Conservation (phyloP, 2,797 vertebrate genomes). For the Tadarida brasiliensis region DNA sequence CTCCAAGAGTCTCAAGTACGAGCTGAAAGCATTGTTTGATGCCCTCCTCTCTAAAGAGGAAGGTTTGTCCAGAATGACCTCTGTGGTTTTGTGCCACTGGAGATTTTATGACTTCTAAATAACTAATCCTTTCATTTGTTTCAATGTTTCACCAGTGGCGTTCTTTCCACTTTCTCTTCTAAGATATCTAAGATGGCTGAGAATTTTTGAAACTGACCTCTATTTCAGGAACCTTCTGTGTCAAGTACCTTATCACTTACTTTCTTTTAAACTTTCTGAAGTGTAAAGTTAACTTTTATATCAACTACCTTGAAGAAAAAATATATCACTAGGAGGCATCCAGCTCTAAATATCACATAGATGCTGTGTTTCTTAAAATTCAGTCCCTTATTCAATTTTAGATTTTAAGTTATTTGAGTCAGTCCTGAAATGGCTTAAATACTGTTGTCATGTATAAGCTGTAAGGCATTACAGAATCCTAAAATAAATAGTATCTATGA, state of each 20-base stretch:
- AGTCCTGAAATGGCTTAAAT: neutral
- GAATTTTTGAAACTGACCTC: neutral
- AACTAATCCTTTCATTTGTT: constrained; percentile 8
- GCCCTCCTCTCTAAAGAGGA: neutral
- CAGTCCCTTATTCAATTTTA: neutral
- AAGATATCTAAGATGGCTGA: neutral
- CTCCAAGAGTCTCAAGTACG: neutral
- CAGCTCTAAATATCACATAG: neutral
- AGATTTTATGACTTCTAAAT: constrained; percentile 19
- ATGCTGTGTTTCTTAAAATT: neutral
- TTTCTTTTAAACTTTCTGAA: constrained; percentile 5
- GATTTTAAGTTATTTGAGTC: constrained; percentile 2
- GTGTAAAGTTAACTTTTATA: neutral
- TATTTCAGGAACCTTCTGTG: neutral
- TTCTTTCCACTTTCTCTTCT: neutral
- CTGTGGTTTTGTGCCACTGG: neutral
- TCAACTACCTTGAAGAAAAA: neutral
- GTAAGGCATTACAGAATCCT: neutral
- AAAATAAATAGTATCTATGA: constrained; percentile 1
- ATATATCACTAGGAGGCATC: neutral
- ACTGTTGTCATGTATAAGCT: neutral
- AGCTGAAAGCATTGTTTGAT: neutral
- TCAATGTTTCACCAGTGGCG: neutral
- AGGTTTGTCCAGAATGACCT: neutral
- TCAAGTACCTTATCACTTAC: neutral